These are phyloP conservation scores for Litocranius walleri DNA, from an alignment of 2,113 vertebrate species.

Conservation along the genomic window DNA sequence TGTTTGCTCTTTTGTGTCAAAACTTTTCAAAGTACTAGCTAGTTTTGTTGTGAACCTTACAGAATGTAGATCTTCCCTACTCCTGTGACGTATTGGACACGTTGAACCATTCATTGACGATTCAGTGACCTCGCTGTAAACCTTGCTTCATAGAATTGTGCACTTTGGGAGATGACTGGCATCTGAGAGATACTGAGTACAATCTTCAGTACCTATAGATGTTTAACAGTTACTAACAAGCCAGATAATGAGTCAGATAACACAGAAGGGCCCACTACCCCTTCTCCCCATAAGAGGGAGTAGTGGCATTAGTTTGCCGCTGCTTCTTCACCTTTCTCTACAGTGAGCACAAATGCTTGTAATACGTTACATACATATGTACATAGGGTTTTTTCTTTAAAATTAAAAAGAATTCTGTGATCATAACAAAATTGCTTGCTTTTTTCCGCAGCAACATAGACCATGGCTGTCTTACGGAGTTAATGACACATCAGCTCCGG, in stretches of 20 bases:
- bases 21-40: not conserved
- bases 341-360: not conserved
- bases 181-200: not conserved
- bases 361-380: not conserved
- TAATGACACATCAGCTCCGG: not conserved
- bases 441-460: fast-evolving
- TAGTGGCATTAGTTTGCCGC: not conserved
- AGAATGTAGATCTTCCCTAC: not conserved
- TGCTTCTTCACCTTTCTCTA: not conserved
- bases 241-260: not conserved
- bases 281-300: not conserved
- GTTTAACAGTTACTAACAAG: not conserved
- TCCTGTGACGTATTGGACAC: not conserved
- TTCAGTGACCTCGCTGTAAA: not conserved
- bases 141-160: not conserved
- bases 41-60: conserved; percentile 27
- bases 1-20: not conserved
- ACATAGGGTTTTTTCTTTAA: not conserved
- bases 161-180: not conserved
- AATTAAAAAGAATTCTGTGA: not conserved
- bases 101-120: not conserved
- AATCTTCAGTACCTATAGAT: not conserved
- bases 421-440: not conserved
- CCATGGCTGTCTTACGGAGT: not conserved
- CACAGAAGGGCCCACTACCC: not conserved